Conservation (phyloP, 2,888 invertebrate species). For the Anoplius nigerrimus region DNA sequence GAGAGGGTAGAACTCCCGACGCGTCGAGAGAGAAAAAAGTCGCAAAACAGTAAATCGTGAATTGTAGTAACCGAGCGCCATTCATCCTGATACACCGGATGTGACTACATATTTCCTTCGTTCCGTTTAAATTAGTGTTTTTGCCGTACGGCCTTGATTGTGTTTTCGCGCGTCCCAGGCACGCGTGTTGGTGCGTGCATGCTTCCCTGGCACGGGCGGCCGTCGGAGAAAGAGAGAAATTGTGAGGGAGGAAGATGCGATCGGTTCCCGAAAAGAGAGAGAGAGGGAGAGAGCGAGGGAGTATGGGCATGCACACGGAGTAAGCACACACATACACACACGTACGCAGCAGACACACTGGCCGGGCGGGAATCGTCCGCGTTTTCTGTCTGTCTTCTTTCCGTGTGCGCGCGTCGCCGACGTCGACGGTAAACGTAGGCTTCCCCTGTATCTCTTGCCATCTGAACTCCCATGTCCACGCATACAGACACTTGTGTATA, state of each 20-base stretch:
- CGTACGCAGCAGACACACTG: no score
- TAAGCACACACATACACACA: background rate
- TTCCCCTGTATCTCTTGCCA: slow-evolving; percentile 4
- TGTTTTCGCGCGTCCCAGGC: slow-evolving; percentile 51
- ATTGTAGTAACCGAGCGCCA: slow-evolving; percentile 64
- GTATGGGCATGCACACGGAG: background rate
- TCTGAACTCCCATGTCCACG: slow-evolving; percentile 3
- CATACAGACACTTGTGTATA: background rate
- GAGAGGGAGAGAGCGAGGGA: background rate
- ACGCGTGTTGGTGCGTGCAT: slow-evolving; percentile 1
- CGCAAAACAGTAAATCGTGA: slow-evolving; percentile 66
- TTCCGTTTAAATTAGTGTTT: slow-evolving; percentile 70
- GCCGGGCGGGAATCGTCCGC: background rate
- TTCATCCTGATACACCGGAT: slow-evolving; percentile 70
- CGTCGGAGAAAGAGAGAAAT: background rate
- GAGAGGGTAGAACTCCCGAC: slow-evolving; percentile 34
- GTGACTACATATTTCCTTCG: slow-evolving; percentile 71
- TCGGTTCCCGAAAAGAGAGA: slow-evolving; percentile 16
- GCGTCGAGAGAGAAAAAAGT: slow-evolving; percentile 51
- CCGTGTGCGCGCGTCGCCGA: slow-evolving; percentile 7
- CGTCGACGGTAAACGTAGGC: slow-evolving; percentile 26
- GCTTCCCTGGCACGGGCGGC: slow-evolving; percentile 8
- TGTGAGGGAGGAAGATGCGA: no score
- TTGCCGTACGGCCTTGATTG: slow-evolving; percentile 62
- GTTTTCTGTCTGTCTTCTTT: slow-evolving; percentile 8